A percentile compares a stretch with the other conserved stretches of the same genome.
phyloP scores from a whole-genome alignment of 2,888 invertebrate species.

The Acholoe squamosa region DNA sequence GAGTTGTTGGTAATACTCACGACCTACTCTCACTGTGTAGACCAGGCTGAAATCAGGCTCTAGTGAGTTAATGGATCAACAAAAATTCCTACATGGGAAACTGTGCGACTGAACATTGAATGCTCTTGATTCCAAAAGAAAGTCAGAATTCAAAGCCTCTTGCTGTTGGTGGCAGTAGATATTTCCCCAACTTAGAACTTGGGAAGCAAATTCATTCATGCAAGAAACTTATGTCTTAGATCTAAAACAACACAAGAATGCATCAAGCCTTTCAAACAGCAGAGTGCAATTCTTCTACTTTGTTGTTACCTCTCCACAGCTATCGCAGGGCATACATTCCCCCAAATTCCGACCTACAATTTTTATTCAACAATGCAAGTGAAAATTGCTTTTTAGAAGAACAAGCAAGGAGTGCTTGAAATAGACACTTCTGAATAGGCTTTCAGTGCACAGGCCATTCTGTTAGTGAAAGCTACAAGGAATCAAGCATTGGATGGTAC shows the following conservation, averaged over 20 bases:
- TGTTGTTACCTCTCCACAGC: slow-evolving; percentile 13
- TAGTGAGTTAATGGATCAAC: not conserved
- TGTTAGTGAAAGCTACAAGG: not conserved
- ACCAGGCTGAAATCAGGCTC: not conserved
- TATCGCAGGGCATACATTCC: slow-evolving; percentile 20
- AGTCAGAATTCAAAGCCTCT: no score
- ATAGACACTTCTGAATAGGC: no score
- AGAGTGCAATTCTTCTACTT: not conserved
- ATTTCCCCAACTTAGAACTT: not conserved
- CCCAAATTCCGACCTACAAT: slow-evolving; percentile 50
- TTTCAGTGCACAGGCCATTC: not conserved
- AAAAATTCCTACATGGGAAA: not conserved
- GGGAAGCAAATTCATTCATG: not conserved
- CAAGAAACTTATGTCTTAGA: not conserved
- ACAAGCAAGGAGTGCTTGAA: not conserved
- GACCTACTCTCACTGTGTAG: slow-evolving; percentile 22
- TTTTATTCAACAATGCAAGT: not conserved
- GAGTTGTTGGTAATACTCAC: not conserved
- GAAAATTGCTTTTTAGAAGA: not conserved
- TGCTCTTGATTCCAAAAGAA: not conserved
- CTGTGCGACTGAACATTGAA: no score
- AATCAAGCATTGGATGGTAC: no score
- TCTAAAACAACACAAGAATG: not conserved
- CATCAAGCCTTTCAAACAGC: not conserved
- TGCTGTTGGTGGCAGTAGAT: not conserved